Evolutionary conservation across 1,140 invertebrate species (phyloP).

Genomic region (Paraescarpia echinospica): DNA sequence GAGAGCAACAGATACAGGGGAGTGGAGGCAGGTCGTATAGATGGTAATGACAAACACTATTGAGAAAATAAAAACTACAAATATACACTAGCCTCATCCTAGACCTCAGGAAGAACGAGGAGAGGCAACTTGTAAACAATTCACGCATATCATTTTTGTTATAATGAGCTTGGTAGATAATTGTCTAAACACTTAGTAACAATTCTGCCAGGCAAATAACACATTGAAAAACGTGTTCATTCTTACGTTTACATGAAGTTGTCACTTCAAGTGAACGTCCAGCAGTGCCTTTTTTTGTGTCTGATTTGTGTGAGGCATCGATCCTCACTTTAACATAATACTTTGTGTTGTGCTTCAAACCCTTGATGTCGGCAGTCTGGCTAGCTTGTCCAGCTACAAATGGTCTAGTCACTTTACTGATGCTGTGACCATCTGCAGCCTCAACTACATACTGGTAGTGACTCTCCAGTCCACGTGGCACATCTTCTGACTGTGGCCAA

Average conservation of each 20-base stretch:
- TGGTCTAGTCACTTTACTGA: neutral
- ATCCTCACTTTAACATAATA: neutral
- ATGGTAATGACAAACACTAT: too few species aligned
- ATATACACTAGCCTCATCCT: too few species aligned
- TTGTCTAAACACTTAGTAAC: neutral
- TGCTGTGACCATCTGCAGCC: neutral
- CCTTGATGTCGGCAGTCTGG: neutral
- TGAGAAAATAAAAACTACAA: too few species aligned
- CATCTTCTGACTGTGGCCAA: neutral
- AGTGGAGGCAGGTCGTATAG: too few species aligned
- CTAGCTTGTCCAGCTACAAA: neutral
- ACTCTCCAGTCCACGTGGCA: neutral
- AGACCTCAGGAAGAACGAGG: too few species aligned
- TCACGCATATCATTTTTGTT: too few species aligned
- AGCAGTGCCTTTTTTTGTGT: neutral
- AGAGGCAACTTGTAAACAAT: too few species aligned
- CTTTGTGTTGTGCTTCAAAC: neutral
- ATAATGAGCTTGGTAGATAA: too few species aligned
- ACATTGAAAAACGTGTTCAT: neutral
- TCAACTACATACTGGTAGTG: neutral
- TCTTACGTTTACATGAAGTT: neutral
- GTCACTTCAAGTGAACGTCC: neutral
- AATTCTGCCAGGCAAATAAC: neutral
- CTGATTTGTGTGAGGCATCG: neutral
- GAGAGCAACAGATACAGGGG: too few species aligned